phyloP scores from a whole-genome alignment of 2,888 invertebrate species.

The Smittia aterrima region DNA sequence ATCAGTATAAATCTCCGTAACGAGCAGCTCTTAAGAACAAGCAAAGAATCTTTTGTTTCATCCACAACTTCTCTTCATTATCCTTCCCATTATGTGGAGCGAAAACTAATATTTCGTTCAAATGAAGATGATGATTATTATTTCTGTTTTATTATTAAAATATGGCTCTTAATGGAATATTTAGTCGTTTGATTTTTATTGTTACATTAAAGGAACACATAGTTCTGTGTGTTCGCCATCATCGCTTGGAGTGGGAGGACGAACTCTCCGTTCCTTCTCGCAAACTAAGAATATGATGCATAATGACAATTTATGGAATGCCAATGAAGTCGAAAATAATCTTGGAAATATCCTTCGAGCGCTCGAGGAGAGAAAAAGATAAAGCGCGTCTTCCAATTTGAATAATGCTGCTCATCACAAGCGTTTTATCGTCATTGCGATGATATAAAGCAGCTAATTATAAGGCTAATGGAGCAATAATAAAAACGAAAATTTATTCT shows the following conservation, averaged over 20 bases:
- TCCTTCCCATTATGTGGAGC: background rate
- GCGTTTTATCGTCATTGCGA: conserved; percentile 30
- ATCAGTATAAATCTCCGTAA: conserved; percentile 23
- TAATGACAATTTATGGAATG: conserved; percentile 41
- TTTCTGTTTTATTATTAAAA: conserved; percentile 40
- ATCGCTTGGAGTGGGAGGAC: background rate
- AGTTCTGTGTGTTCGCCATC: background rate
- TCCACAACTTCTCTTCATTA: conserved; percentile 13
- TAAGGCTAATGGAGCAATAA: conserved; percentile 17
- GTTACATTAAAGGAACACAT: conserved; percentile 21
- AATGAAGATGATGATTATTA: conserved; percentile 28
- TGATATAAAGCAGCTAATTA: conserved; percentile 40
- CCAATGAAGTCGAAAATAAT: conserved; percentile 29
- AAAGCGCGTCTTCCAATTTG: conserved; percentile 32
- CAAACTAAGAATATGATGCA: conserved; percentile 34
- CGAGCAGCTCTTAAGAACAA: background rate
- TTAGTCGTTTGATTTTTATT: conserved; percentile 37
- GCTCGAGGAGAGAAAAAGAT: background rate
- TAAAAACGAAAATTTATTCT: background rate
- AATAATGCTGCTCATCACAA: conserved; percentile 38
- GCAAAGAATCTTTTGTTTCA: conserved; percentile 2
- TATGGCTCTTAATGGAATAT: conserved; percentile 39
- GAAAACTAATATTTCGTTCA: conserved; percentile 23
- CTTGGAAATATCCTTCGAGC: background rate
- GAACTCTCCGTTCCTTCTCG: background rate